phyloP scores from a whole-genome alignment of 2,113 vertebrate genomes.

The Lates calcarifer region DNA sequence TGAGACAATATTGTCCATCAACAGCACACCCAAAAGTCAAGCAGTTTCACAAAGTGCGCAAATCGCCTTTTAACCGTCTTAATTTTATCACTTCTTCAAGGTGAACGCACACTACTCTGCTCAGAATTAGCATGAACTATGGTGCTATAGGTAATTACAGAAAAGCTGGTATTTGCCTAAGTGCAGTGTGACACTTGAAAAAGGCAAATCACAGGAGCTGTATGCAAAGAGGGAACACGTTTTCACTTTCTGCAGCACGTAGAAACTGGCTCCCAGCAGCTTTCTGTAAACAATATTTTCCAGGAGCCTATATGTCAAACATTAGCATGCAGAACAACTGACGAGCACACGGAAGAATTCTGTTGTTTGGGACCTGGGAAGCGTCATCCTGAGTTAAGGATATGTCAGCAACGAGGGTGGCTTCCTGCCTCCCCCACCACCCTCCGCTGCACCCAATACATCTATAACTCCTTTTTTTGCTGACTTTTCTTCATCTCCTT shows the following conservation, averaged over 20 bases:
- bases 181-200: conserved; percentile 11
- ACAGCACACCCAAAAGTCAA: not conserved
- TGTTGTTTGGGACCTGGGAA: conserved; percentile 62
- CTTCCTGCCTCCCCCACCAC: conserved; percentile 28
- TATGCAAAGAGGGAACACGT: conserved; percentile 35
- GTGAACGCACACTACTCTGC: no score
- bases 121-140: not conserved
- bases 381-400: conserved; percentile 46
- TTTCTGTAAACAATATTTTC: conserved; percentile 55
- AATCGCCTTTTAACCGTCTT: not conserved
- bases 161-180: conserved; percentile 50
- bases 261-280: conserved; percentile 25
- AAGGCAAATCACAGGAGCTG: conserved; percentile 38
- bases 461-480: not conserved
- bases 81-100: not conserved
- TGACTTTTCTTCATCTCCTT: not conserved
- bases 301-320: conserved; percentile 67
- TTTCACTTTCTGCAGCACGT: conserved; percentile 21
- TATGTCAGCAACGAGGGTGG: conserved; percentile 45
- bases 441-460: conserved; percentile 1
- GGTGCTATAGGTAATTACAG: not conserved
- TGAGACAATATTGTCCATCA: not conserved
- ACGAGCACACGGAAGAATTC: conserved; percentile 36
- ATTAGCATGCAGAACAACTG: conserved; percentile 46
- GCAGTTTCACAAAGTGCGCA: not conserved